Conservation (phyloP, 1,140 invertebrate genomes). For the Sycophila sp. region DNA sequence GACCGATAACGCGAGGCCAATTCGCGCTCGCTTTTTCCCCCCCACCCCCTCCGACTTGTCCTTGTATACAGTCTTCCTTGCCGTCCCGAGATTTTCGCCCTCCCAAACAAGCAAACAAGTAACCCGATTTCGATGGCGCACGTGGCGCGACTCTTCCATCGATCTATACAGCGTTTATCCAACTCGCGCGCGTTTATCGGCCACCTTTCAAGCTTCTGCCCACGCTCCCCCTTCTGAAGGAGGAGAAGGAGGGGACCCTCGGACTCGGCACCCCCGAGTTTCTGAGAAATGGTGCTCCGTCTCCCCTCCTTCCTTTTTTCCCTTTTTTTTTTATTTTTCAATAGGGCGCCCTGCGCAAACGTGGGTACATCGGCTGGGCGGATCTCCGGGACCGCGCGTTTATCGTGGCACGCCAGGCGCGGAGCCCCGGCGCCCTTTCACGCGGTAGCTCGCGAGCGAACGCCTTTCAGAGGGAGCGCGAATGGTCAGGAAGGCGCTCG, state of each 20-base stretch:
- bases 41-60: not conserved
- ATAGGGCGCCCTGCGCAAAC: not conserved
- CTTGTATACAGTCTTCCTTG: not conserved
- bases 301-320: no score
- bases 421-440: no score
- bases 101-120: constrained; percentile 7
- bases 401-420: constrained; percentile 15
- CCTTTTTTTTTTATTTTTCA: no score
- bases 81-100: not conserved
- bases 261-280: no score
- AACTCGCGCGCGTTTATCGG: constrained; percentile 10
- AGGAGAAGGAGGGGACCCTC: no score
- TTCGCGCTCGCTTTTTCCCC: not conserved
- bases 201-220: no score
- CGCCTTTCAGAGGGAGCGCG: no score
- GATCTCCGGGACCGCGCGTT: constrained; percentile 5
- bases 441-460: no score
- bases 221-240: no score
- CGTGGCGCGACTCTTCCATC: not conserved
- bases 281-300: no score
- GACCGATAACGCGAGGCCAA: not conserved
- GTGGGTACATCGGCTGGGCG: no score
- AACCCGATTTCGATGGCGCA: constrained; percentile 13
- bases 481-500: no score
- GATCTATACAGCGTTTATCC: constrained; percentile 18